These are phyloP conservation scores for Lerista edwardsae DNA, from an alignment of 2,797 vertebrate species.

Conservation along the genomic window DNA sequence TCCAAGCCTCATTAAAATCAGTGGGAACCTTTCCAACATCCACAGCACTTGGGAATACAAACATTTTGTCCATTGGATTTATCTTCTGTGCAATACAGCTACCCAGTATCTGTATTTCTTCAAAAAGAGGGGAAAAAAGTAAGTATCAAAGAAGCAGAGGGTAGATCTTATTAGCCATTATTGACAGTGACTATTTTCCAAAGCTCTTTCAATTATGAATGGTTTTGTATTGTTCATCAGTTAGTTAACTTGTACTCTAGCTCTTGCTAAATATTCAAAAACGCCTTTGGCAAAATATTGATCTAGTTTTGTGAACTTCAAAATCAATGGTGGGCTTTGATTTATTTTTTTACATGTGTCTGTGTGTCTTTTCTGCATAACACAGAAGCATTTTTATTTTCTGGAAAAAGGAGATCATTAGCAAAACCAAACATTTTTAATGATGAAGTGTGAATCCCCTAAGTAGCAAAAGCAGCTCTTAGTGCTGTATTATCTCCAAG, in stretches of 20 bases:
- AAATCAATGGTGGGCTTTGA: constrained; percentile 4
- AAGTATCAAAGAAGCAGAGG: constrained; percentile 26
- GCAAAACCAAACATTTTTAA: not conserved
- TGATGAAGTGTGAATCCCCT: not conserved
- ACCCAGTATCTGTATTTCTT: not conserved
- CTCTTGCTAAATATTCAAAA: constrained; percentile 15
- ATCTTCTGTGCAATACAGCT: not conserved
- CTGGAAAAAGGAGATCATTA: constrained; percentile 27
- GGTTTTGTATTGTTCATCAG: not conserved
- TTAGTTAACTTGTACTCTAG: not conserved
- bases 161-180: constrained; percentile 9
- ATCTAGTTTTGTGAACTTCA: constrained; percentile 15
- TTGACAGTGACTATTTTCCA: not conserved
- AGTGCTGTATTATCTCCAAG: constrained; percentile 23
- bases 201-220: constrained; percentile 13
- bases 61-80: constrained; percentile 13
- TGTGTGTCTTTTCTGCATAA: not conserved
- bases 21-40: constrained; percentile 5
- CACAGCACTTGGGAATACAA: not conserved
- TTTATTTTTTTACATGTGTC: not conserved
- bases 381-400: not conserved
- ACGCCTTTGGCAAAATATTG: constrained; percentile 45
- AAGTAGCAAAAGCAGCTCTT: not conserved
- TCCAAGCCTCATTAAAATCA: constrained; percentile 7
- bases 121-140: not conserved